Evolutionary conservation across 2,888 invertebrate species (phyloP).

Genomic region (Cataglyphis albicans): DNA sequence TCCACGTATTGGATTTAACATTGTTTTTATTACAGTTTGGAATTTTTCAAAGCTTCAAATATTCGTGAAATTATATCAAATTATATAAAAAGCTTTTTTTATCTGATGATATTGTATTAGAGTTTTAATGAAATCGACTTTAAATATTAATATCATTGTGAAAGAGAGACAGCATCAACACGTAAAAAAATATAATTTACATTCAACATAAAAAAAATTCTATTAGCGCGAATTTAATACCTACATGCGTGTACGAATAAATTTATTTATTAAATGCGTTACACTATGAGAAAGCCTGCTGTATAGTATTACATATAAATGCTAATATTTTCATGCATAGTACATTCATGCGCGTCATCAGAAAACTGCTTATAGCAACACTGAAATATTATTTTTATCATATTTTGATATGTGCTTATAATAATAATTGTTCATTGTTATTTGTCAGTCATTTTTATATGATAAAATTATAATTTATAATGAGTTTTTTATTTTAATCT

Average conservation of each 20-base stretch:
- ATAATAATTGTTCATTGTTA: conserved; percentile 20
- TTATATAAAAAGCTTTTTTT: conserved; percentile 3
- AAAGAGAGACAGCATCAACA: not conserved
- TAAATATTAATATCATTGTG: conserved; percentile 5
- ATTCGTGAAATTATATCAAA: not conserved
- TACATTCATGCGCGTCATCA: conserved; percentile 33
- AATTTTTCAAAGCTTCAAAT: not conserved
- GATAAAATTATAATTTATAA: conserved; percentile 2
- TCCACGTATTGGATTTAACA: not conserved
- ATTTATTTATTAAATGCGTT: conserved; percentile 42
- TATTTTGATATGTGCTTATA: conserved; percentile 27
- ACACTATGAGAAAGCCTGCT: conserved; percentile 22
- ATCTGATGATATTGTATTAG: not conserved
- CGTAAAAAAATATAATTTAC: not conserved
- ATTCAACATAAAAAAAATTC: conserved; percentile 25
- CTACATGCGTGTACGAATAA: not conserved
- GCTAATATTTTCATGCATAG: conserved; percentile 54
- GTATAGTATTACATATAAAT: conserved; percentile 44
- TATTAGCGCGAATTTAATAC: conserved; percentile 29
- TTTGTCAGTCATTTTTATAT: not conserved
- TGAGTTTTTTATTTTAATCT: conserved; percentile 1
- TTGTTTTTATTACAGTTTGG: not conserved
- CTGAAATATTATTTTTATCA: conserved; percentile 26
- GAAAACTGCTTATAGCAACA: conserved; percentile 31
- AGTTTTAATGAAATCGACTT: not conserved